Conservation (phyloP, 2,113 vertebrate species). For the Bubo blakistoni region DNA sequence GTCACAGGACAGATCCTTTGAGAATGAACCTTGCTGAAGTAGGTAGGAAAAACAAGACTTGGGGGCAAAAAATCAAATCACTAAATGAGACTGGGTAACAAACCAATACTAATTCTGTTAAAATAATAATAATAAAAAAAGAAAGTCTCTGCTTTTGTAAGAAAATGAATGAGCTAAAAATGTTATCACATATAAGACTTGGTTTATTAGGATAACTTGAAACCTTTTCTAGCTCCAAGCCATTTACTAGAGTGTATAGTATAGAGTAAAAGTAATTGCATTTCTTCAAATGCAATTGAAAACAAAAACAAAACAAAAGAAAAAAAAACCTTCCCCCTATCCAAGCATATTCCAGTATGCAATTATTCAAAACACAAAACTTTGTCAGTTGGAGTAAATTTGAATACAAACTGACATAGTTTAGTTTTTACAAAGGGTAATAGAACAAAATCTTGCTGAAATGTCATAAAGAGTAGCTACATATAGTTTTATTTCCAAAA, state of each 20-base stretch:
- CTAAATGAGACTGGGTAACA: not conserved
- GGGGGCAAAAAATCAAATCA: not conserved
- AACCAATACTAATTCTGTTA: not conserved
- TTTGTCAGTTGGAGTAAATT: not conserved
- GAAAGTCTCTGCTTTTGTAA: not conserved
- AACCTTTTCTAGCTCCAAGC: not conserved
- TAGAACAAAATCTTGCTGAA: not conserved
- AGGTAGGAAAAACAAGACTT: not conserved
- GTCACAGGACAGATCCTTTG: not conserved
- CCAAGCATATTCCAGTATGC: not conserved
- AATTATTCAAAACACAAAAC: not conserved
- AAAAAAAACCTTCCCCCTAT: rapidly evolving
- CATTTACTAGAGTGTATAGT: not conserved
- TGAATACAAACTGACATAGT: not conserved
- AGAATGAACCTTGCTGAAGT: not conserved
- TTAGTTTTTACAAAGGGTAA: not conserved
- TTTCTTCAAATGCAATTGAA: not conserved
- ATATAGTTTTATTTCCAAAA: not conserved
- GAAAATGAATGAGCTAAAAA: not conserved
- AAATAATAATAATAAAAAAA: not conserved
- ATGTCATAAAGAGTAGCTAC: not conserved
- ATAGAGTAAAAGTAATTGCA: not conserved
- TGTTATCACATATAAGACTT: not conserved
- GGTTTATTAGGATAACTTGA: not conserved
- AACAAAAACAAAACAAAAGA: not conserved